phyloP scores from a whole-genome alignment of 2,888 invertebrate genomes.

The Chrysomela aeneicollis region DNA sequence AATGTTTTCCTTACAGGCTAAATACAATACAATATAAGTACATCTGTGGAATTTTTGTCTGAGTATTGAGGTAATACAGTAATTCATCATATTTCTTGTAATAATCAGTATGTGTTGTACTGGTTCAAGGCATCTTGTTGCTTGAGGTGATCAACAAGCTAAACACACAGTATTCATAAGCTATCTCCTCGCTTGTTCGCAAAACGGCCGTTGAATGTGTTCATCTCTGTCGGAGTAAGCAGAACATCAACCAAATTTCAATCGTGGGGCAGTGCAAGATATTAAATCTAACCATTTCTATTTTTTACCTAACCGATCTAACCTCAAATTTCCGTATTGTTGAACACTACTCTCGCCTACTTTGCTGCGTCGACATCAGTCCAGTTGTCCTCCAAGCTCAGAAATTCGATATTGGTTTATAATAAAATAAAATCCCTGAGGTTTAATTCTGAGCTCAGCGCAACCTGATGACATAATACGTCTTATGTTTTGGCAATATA shows the following conservation, averaged over 20 bases:
- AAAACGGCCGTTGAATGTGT: slow-evolving; percentile 33
- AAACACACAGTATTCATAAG: slow-evolving; percentile 26
- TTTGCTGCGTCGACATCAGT: neutral
- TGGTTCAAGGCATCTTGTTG: slow-evolving; percentile 64
- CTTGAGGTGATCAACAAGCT: slow-evolving; percentile 43
- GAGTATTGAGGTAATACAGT: slow-evolving; percentile 63
- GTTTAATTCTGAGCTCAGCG: slow-evolving; percentile 42
- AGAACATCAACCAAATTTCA: slow-evolving; percentile 49
- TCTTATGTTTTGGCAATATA: slow-evolving; percentile 32
- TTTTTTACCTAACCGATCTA: slow-evolving; percentile 38
- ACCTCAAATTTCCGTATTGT: slow-evolving; percentile 37
- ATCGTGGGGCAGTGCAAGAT: slow-evolving; percentile 52
- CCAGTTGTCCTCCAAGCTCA: slow-evolving; percentile 37
- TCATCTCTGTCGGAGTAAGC: slow-evolving; percentile 45
- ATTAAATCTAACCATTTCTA: slow-evolving; percentile 46
- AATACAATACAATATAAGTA: slow-evolving; percentile 63
- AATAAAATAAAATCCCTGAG: slow-evolving; percentile 41
- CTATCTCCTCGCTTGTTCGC: slow-evolving; percentile 29
- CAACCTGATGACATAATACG: slow-evolving; percentile 29
- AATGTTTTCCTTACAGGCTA: slow-evolving; percentile 57
- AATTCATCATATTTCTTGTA: slow-evolving; percentile 54
- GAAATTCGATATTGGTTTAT: slow-evolving; percentile 38
- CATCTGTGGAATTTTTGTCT: slow-evolving; percentile 61
- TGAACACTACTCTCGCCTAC: neutral
- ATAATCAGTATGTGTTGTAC: slow-evolving; percentile 61